Evolutionary conservation across 2,113 vertebrate genomes (phyloP).

Genomic region (Asarcornis scutulata): DNA sequence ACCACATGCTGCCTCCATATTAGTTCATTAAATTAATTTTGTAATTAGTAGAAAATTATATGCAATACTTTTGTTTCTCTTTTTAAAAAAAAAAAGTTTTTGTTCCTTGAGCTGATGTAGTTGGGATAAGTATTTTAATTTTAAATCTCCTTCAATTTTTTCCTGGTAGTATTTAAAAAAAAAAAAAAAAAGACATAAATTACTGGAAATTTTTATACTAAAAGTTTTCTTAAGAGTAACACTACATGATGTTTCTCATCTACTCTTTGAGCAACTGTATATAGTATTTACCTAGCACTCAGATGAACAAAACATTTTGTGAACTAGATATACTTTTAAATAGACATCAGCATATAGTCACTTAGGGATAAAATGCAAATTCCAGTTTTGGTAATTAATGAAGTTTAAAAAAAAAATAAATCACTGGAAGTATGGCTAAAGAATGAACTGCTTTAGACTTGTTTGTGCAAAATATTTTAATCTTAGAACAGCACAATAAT

Average conservation of each 20-base stretch:
- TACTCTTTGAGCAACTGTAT: conserved; percentile 52
- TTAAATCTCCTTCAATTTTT: conserved; percentile 1
- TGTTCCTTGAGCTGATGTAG: conserved; percentile 21
- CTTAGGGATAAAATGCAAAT: conserved; percentile 2
- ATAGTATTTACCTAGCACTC: conserved; percentile 36
- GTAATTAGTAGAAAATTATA: conserved; percentile 59
- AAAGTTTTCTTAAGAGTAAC: conserved; percentile 43
- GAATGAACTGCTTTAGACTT: neutral
- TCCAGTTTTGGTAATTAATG: conserved; percentile 44
- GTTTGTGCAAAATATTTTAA: neutral
- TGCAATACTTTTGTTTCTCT: conserved; percentile 27
- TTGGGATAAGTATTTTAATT: neutral
- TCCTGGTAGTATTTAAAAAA: neutral
- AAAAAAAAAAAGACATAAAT: conserved; percentile 36
- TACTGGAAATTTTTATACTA: conserved; percentile 43
- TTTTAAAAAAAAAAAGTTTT: conserved; percentile 3
- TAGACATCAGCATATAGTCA: neutral
- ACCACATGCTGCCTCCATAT: conserved; percentile 72
- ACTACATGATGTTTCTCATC: conserved; percentile 37
- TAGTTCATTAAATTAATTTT: conserved; percentile 67
- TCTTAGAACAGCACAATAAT: conserved; percentile 29
- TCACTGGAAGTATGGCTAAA: neutral
- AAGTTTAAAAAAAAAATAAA: neutral
- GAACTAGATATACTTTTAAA: conserved; percentile 53
- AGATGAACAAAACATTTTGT: conserved; percentile 46